Evolutionary conservation across 2,888 invertebrate genomes (phyloP), one percentile per base, ranked within the genome.

Genomic region (Erebia palarica): DNA sequence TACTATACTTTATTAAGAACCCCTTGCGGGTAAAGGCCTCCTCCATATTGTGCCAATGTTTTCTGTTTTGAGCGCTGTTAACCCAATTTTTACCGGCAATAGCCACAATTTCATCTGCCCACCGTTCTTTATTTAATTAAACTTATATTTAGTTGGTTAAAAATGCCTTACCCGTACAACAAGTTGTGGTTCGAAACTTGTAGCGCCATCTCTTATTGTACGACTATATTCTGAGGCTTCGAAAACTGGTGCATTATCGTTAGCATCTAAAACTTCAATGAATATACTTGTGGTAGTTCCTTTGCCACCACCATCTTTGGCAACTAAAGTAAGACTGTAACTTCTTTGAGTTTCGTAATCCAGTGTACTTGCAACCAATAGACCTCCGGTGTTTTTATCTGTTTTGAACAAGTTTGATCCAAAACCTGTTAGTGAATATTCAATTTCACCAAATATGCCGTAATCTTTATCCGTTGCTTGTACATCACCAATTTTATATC

Each of bases 331-430:
- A 70, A 98, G 86, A 71, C 96, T 96, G 76, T 96, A 98, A 71
- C 96, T 96, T 78, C 96, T 96, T 78, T 97, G 96, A 13, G 94
- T 94, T 83, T 98, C 98, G 81, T 96, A 96, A 82, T 98, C 97
- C 61, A 98, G 86, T 8, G 87, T 80, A 74, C 94, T 94, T 0
- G 94, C 93, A 0, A 97, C 95, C 72, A 93, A 95, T 10, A 97
- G 84, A 8, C 95, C 95, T 0, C 97, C 97, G 11, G 91, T 94
- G 57, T 85, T 89, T 1, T 93, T 89, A 80, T 97, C 95, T 0
- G 97, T 96, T 51, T 90, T 93, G 81, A 97, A 97, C 79, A 95
- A 95, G 76, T 96, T 96, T 0, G 96, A 95, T 0, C 97, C 97
- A 80, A 97, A 96, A 10, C 98, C 97, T 71, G 96, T 95, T 0